phyloP scores from a whole-genome alignment of 2,888 invertebrate genomes.

The Eretmocerus hayati region DNA sequence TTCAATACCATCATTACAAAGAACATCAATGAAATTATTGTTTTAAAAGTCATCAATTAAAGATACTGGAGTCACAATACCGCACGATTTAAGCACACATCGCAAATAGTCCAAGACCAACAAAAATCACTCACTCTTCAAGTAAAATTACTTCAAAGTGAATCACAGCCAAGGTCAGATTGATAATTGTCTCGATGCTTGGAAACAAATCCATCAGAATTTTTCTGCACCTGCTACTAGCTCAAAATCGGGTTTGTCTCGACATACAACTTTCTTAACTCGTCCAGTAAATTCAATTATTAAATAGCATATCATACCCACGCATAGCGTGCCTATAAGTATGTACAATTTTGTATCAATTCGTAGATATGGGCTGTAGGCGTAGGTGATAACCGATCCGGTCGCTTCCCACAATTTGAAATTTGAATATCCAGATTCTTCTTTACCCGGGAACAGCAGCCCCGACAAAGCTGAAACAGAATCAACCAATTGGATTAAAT shows the following conservation, averaged over 20 bases:
- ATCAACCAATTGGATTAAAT: no score
- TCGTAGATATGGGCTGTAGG: conserved; percentile 70
- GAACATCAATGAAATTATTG: no score
- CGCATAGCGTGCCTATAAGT: conserved; percentile 58
- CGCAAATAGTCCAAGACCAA: no score
- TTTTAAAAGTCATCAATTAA: no score
- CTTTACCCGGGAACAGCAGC: conserved; percentile 73
- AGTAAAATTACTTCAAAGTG: no score
- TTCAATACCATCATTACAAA: no score
- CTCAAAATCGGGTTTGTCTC: conserved; percentile 37
- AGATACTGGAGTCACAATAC: background rate
- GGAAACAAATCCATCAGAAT: conserved; percentile 3
- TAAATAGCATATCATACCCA: conserved; percentile 73
- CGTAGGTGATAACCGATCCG: conserved; percentile 81
- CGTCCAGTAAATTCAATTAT: conserved; percentile 51
- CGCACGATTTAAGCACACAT: no score
- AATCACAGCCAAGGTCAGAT: no score
- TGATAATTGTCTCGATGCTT: no score
- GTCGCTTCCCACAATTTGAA: conserved; percentile 88
- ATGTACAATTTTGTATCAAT: conserved; percentile 65
- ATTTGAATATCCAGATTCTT: conserved; percentile 88
- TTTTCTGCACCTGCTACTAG: conserved; percentile 30
- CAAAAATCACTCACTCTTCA: no score
- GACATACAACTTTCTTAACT: conserved; percentile 23
- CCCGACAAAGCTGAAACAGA: conserved; percentile 67